Evolutionary conservation across 2,113 vertebrate genomes (phyloP).

Genomic region (Xyliphius kryptos): DNA sequence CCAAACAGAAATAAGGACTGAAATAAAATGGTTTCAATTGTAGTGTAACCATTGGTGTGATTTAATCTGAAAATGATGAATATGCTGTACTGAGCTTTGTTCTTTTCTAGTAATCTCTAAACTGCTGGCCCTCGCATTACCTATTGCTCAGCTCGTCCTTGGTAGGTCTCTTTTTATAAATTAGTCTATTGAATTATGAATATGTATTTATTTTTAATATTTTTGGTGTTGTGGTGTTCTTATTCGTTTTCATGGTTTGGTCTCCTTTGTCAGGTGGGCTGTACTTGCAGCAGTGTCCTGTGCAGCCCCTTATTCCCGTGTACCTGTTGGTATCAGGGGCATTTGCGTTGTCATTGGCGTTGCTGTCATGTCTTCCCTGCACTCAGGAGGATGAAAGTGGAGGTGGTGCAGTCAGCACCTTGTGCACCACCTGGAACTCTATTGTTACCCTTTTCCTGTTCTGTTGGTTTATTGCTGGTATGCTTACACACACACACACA

Average conservation of each 20-base stretch:
- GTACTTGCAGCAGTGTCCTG: slow-evolving; percentile 37
- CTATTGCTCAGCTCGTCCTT: slow-evolving; percentile 42
- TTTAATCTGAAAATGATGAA: too few relatives aligned
- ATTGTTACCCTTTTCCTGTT: slow-evolving; percentile 48
- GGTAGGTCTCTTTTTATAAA: slow-evolving; percentile 30
- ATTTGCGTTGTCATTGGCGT: slow-evolving; percentile 23
- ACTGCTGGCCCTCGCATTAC: slow-evolving; percentile 34
- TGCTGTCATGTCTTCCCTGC: slow-evolving; percentile 47
- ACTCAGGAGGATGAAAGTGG: slow-evolving; percentile 36
- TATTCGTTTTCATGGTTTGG: background rate
- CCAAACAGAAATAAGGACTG: too few relatives aligned
- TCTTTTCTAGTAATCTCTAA: slow-evolving; percentile 43
- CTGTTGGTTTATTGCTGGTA: slow-evolving; percentile 52
- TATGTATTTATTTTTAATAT: background rate
- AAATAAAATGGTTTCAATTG: too few relatives aligned
- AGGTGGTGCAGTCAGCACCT: slow-evolving; percentile 18
- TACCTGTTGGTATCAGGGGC: slow-evolving; percentile 47
- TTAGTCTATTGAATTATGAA: background rate
- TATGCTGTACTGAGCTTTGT: background rate
- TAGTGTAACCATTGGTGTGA: too few relatives aligned
- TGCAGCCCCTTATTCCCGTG: slow-evolving; percentile 44
- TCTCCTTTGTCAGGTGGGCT: slow-evolving; percentile 28
- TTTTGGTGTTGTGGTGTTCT: background rate
- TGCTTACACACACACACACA: background rate
- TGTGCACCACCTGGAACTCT: slow-evolving; percentile 48